A percentile compares a stretch with the other conserved stretches of the same genome.
Evolutionary conservation across 1,140 invertebrate species (phyloP).

Genomic region (Drosophila aff.): DNA sequence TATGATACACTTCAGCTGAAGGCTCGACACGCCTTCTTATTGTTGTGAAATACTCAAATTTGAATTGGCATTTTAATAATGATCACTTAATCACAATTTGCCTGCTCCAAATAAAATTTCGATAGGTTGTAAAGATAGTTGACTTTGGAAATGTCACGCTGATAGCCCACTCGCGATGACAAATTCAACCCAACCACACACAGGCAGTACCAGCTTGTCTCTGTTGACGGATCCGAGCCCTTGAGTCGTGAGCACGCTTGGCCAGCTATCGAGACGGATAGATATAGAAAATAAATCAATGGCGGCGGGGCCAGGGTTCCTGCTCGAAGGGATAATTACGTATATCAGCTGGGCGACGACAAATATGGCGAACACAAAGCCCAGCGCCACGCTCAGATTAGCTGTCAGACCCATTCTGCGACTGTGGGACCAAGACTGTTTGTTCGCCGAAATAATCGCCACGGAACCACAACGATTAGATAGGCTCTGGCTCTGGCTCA

Average conservation of each 20-base stretch:
- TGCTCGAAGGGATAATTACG: constrained; percentile 48
- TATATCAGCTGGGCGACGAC: constrained; percentile 55
- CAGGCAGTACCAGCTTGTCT: constrained; percentile 16
- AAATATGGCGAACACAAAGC: constrained; percentile 58
- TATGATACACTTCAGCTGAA: background rate
- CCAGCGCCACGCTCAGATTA: constrained; percentile 53
- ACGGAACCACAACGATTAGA: constrained; percentile 55
- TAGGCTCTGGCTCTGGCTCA: constrained; percentile 25
- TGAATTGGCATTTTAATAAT: background rate
- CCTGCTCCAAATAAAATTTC: background rate
- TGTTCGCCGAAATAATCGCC: constrained; percentile 37
- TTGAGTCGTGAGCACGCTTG: constrained; percentile 62
- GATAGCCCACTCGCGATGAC: background rate
- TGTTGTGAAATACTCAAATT: constrained; percentile 7
- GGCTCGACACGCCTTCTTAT: background rate
- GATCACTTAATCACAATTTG: constrained; percentile 17
- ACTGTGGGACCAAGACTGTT: constrained; percentile 34
- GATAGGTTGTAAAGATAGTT: constrained; percentile 10
- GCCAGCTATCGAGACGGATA: constrained; percentile 61
- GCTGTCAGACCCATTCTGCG: constrained; percentile 57
- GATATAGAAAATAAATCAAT: constrained; percentile 30
- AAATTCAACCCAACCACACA: constrained; percentile 2
- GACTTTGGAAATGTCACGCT: constrained; percentile 11
- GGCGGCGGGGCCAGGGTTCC: background rate
- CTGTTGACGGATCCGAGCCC: constrained; percentile 38